Base-by-base conservation (phyloP, 2,888 invertebrate genomes). In the Apodemia zela region DNA sequence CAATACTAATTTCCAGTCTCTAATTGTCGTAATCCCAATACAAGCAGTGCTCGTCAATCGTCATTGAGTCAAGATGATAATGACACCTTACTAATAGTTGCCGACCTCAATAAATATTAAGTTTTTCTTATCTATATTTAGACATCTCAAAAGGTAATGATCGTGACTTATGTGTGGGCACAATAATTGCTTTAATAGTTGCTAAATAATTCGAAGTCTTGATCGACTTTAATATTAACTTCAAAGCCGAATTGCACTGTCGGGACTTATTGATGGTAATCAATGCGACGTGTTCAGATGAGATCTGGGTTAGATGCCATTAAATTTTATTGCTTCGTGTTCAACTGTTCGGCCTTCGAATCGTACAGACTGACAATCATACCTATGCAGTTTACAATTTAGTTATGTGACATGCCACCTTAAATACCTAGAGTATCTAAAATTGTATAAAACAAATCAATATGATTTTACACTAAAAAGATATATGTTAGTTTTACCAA, bases 231-330 rank as follows among this genome's bases (percentile, higher is more conserved):
- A 38, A 11, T 13, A 25, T 47, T 61, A 49, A 60, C 45, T 29
- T 49, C 17, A 29, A 49, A 63, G 54, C 63, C 64, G 64, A 68
- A 67, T 59, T 62, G 71, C 71, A 65, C 74, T 68, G 72, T 75
- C 75, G 70, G 72, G 76, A 79, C 77, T 75, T 80, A 79, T 80
- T 75, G 79, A 77, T 66, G 68, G 18, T 62, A 59, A 63, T 63
- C 62, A 58, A 45, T 54, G 54, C 21, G 21, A 73, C 71, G 71
- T 77, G 71, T 72, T 76, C 78, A 79, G 81, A 81, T 80, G 80
- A 79, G 77, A 87, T 84, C 85, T 87, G 78, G 87, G 88, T 87
- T 86, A 85, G 70, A 74, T 70, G 72, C 76, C 75, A 81, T 80
- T 78, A 77, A 74, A 74, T 81, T 82, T 87, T 86, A 88, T 82